phyloP scores from a whole-genome alignment of 2,888 invertebrate genomes.

The Synanthedon tipuliformis region DNA sequence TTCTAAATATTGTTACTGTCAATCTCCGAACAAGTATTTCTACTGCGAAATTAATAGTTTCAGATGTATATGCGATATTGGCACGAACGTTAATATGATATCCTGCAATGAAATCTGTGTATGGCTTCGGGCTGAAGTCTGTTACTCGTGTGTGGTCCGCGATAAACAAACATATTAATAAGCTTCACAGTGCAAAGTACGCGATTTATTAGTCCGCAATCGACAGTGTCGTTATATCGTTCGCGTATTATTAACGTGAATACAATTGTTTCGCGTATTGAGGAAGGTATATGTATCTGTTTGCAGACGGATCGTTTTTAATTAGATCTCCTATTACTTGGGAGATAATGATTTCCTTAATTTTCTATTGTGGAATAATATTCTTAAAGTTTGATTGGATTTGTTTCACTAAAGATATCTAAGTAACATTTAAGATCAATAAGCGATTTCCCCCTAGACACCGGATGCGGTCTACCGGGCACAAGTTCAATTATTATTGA shows the following conservation, averaged over 20 bases:
- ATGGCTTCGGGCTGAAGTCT: slow-evolving; percentile 49
- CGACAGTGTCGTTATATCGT: slow-evolving; percentile 52
- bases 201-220: slow-evolving; percentile 60
- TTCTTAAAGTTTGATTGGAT: not conserved
- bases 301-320: slow-evolving; percentile 36
- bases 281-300: slow-evolving; percentile 23
- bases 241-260: slow-evolving; percentile 42
- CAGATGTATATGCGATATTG: slow-evolving; percentile 38
- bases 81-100: slow-evolving; percentile 35
- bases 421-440: slow-evolving; percentile 45
- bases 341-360: not conserved
- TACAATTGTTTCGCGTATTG: slow-evolving; percentile 20
- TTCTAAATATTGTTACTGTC: not conserved
- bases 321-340: slow-evolving; percentile 21
- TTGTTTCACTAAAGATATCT: slow-evolving; percentile 1
- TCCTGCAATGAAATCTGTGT: slow-evolving; percentile 59
- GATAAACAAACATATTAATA: slow-evolving; percentile 64
- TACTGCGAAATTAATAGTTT: slow-evolving; percentile 8
- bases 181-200: slow-evolving; percentile 47
- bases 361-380: not conserved
- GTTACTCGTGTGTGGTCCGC: slow-evolving; percentile 58
- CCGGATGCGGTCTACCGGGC: slow-evolving; percentile 54
- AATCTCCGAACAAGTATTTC: not conserved
- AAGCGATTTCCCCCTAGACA: slow-evolving; percentile 48
- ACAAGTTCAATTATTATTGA: slow-evolving; percentile 61